Evolutionary conservation across 2,113 vertebrate genomes (phyloP).

Genomic region (Phyllostomus discolor): DNA sequence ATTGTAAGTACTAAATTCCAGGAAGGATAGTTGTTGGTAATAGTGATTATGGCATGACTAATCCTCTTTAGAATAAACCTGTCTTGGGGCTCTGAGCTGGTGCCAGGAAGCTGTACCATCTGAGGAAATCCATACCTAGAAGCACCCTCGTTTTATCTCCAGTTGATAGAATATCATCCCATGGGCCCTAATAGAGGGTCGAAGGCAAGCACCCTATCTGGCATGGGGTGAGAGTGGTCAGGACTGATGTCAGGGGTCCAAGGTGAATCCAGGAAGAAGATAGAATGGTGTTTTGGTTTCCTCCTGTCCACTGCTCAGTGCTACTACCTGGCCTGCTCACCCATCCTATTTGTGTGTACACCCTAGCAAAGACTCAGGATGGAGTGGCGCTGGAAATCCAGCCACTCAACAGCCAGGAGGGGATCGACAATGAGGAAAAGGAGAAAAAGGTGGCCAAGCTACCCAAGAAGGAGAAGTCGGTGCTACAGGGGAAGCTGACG

Average conservation of each 20-base stretch:
- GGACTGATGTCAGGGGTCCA: background rate
- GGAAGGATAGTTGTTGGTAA: background rate
- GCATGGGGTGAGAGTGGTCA: background rate
- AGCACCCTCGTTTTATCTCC: background rate
- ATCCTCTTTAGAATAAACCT: constrained; percentile 18
- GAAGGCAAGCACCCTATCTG: background rate
- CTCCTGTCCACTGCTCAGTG: background rate
- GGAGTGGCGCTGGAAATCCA: constrained; percentile 97
- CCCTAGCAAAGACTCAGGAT: constrained; percentile 95
- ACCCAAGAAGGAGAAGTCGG: constrained; percentile 97
- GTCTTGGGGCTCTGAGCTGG: background rate
- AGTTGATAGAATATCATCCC: background rate
- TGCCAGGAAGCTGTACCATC: constrained; percentile 12
- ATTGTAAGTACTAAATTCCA: constrained; percentile 12
- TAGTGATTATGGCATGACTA: background rate
- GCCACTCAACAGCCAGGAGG: constrained; percentile 96
- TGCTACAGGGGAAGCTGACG: constrained; percentile 97
- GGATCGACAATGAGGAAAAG: constrained; percentile 90
- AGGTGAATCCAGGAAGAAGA: background rate
- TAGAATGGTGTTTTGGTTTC: background rate
- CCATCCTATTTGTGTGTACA: constrained; percentile 65
- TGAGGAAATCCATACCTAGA: background rate
- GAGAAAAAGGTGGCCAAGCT: constrained; percentile 89
- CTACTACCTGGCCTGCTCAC: background rate
- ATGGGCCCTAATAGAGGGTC: background rate